A percentile compares a stretch with the other conserved stretches of the same genome.
These are phyloP conservation scores for Oenanthe oenanthe DNA, from an alignment of 2,113 vertebrate genomes.

Conservation along the genomic window DNA sequence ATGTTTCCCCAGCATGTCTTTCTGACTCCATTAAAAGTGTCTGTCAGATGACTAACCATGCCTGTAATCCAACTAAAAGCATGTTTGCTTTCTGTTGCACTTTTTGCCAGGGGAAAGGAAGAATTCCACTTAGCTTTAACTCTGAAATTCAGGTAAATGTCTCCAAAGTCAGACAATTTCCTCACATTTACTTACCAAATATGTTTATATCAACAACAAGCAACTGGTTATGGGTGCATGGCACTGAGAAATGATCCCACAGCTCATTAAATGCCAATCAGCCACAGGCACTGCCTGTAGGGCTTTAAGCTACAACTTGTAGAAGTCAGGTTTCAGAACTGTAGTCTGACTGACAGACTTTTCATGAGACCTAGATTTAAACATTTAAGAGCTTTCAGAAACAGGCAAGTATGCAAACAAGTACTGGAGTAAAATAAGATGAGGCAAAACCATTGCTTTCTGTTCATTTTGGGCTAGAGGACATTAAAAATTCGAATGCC, in stretches of 20 bases:
- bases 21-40: slow-evolving; percentile 70
- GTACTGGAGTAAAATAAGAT: background rate
- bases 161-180: slow-evolving; percentile 30
- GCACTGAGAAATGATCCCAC: background rate
- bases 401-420: background rate
- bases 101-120: slow-evolving; percentile 30
- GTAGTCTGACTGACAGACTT: slow-evolving; percentile 6
- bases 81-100: slow-evolving; percentile 37
- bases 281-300: slow-evolving; percentile 62
- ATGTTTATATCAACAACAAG: slow-evolving; percentile 10
- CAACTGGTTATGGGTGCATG: background rate
- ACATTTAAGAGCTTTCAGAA: slow-evolving; percentile 5
- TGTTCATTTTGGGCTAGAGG: background rate
- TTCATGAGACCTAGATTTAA: slow-evolving; percentile 31
- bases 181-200: slow-evolving; percentile 46
- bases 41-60: slow-evolving; percentile 66
- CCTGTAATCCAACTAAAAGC: slow-evolving; percentile 58
- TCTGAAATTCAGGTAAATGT: slow-evolving; percentile 48
- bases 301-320: slow-evolving; percentile 18
- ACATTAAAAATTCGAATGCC: background rate
- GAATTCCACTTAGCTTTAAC: slow-evolving; percentile 44
- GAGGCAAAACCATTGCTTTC: background rate
- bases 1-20: slow-evolving; percentile 46
- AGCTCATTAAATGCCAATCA: slow-evolving; percentile 44
- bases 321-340: slow-evolving; percentile 47